phyloP scores from a whole-genome alignment of 2,797 vertebrate species.

The Sebastes ruberrimus region DNA sequence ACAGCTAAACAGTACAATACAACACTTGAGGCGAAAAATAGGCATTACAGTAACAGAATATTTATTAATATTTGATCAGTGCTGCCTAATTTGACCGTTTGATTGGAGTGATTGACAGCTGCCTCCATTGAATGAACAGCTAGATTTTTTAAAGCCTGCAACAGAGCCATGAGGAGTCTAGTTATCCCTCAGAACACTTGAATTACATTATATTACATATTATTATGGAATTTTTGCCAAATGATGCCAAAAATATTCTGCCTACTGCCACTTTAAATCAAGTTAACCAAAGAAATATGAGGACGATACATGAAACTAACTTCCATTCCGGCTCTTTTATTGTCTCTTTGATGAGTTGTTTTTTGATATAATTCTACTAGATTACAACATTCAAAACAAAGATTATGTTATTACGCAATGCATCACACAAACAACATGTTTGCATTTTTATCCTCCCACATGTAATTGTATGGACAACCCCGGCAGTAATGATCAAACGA shows the following conservation, averaged over 20 bases:
- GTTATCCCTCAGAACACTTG: no score
- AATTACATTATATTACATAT: no score
- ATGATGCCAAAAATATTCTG: no score
- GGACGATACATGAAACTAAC: neutral
- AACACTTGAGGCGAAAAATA: no score
- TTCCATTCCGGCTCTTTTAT: neutral
- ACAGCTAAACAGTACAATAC: no score
- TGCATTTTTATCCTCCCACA: slow-evolving; percentile 40
- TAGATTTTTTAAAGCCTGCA: no score
- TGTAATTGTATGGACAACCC: slow-evolving; percentile 43
- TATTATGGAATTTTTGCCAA: no score
- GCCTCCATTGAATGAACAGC: no score
- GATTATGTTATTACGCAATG: neutral
- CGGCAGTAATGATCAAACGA: slow-evolving; percentile 51
- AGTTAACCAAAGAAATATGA: neutral
- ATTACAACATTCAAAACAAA: neutral
- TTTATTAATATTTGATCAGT: rapidly evolving
- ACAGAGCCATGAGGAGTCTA: no score
- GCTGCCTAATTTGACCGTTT: no score
- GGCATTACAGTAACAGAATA: no score
- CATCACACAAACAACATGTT: slow-evolving; percentile 23
- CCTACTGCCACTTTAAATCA: neutral
- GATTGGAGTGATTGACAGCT: no score
- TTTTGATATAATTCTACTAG: neutral
- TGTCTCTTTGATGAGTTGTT: neutral